Base-by-base conservation (phyloP, 1,140 invertebrate species). In the Drosophila pseudoananassae region DNA sequence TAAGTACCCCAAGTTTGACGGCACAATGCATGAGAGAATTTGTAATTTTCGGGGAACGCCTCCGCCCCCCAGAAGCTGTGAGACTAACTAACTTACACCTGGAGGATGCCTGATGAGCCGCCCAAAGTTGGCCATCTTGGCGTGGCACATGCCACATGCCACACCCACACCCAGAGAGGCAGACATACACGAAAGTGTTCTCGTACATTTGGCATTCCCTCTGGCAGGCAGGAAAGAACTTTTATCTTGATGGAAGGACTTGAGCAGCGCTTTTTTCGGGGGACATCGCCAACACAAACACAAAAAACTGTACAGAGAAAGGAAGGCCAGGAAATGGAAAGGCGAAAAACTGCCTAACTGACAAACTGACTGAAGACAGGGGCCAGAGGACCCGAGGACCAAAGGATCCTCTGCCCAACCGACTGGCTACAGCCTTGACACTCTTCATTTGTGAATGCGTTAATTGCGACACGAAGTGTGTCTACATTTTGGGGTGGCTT, bases 381-480 rank as follows among this genome's bases (percentile, higher is more conserved):
- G 76, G 53, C 75, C 43, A 46, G 63, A 46, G 51, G 66, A 23
- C 75, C 43, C 40, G 63, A 46, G 51, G 66, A 23, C 58, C 12
- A 14, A 52, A 46, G 56, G 61, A 23, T 55, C 20, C 23, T 52
- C 8, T 45, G 56, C 54, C 58, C 31, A 46, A 70, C 58, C 49
- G 58, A 68, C 54, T 68, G 75, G 75, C 75, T 75, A 76, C 51
- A 77, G 76, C 83, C 83, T 88, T 88, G 83, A 88, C 83, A 88
- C 83, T 88, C 83, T 88, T 88, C 83, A 88, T 88, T 88, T 88
- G 71, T 88, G 78, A 88, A 88, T 88, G 78, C 83, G 83, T 88
- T 88, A 88, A 88, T 88, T 88, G 83, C 75, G 82, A 65, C 59
- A 58, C 69, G 59, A 69, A 81, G 70, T 55, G 29, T 47, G 38